phyloP scores from a whole-genome alignment of 2,113 vertebrate genomes.

The Microcebus tavaratra region DNA sequence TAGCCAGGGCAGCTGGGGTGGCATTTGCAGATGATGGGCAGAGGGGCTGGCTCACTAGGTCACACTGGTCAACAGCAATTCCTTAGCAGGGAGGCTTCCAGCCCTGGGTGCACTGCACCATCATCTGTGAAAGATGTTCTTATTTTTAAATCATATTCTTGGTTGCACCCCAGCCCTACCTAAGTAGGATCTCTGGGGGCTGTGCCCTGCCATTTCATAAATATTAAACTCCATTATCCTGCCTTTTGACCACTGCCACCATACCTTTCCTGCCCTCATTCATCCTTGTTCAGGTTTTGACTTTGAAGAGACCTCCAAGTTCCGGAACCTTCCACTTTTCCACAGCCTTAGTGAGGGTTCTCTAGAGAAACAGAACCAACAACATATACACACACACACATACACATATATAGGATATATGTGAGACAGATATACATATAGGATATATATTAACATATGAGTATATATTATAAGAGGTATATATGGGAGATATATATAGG shows the following conservation, averaged over 20 bases:
- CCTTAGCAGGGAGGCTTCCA: background rate
- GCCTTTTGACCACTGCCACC: background rate
- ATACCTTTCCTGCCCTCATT: background rate
- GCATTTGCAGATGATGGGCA: background rate
- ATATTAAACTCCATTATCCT: background rate
- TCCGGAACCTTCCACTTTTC: background rate
- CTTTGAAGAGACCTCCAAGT: background rate
- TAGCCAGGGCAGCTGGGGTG: fast-evolving
- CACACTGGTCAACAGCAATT: background rate
- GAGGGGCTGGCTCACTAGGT: fast-evolving
- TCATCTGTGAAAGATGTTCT: background rate
- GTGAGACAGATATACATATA: too few relatives aligned
- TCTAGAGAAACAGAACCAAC: background rate
- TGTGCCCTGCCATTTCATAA: background rate
- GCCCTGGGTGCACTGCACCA: background rate
- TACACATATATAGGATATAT: background rate
- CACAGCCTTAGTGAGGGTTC: background rate
- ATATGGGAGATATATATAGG: too few relatives aligned
- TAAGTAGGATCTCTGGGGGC: background rate
- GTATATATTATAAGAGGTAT: too few relatives aligned
- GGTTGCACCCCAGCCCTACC: background rate
- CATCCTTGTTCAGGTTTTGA: background rate
- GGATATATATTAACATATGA: too few relatives aligned
- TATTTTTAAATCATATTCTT: background rate
- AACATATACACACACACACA: background rate